Conservation (phyloP, 1,140 invertebrate species). For the Philotrypesis tridentata region DNA sequence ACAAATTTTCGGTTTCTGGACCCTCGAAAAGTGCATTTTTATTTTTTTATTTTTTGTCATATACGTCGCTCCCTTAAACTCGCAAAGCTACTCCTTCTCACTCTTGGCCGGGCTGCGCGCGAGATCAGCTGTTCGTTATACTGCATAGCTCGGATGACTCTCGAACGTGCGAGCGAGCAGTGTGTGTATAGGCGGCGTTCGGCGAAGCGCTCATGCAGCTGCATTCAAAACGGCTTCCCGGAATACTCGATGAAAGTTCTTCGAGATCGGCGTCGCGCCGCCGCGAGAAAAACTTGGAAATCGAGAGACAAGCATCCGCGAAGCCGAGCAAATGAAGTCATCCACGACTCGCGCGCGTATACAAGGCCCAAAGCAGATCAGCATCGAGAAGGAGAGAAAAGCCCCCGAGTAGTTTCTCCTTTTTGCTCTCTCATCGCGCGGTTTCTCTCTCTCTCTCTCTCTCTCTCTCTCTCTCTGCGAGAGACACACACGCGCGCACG, state of each 20-base stretch:
- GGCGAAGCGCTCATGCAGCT: no score
- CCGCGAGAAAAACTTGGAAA: not conserved
- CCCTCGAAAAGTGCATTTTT: no score
- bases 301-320: not conserved
- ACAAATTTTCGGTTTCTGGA: no score
- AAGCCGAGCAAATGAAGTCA: constrained; percentile 10
- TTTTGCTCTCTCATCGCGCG: no score
- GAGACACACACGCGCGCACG: not conserved
- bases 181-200: no score
- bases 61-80: no score
- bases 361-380: constrained; percentile 28
- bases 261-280: not conserved
- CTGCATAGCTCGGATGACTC: not conserved
- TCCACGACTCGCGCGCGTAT: not conserved
- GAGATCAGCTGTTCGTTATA: not conserved
- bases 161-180: no score
- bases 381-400: constrained; percentile 1
- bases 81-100: no score
- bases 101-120: no score
- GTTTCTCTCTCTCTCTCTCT: no score
- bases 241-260: constrained; percentile 14
- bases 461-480: no score
- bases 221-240: not conserved
- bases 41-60: no score
- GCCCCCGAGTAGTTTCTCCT: constrained; percentile 8